Evolutionary conservation across 2,113 vertebrate species (phyloP).

Genomic region (Oreochromis spilurus): DNA sequence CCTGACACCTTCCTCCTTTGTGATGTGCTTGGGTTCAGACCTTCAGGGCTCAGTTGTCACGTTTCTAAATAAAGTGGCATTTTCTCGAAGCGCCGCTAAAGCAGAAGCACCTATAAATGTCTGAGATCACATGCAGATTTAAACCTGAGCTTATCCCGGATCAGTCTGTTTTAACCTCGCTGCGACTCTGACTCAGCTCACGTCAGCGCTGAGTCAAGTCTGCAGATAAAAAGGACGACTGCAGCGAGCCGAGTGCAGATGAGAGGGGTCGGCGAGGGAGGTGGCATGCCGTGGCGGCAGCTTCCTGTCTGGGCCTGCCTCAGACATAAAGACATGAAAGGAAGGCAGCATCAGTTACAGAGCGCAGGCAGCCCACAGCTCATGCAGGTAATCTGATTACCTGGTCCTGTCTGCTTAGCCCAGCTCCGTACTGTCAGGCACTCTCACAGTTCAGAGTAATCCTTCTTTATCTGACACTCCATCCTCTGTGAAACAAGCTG

Average conservation of each 20-base stretch:
- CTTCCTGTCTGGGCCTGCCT: slow-evolving; percentile 28
- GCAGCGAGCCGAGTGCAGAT: background rate
- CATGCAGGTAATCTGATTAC: background rate
- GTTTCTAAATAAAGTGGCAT: background rate
- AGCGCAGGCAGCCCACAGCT: background rate
- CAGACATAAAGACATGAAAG: slow-evolving; percentile 12
- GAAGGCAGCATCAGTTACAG: background rate
- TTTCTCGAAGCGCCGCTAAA: background rate
- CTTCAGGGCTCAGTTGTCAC: background rate
- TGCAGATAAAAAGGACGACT: background rate
- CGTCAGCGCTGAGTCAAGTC: background rate
- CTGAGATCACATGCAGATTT: background rate
- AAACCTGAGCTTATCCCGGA: background rate
- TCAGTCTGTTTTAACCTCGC: background rate
- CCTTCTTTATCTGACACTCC: background rate
- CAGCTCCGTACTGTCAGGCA: background rate
- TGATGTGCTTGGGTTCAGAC: background rate
- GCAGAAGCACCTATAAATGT: background rate
- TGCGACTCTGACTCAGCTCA: background rate
- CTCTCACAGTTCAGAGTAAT: background rate
- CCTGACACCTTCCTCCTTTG: background rate
- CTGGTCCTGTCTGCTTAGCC: background rate
- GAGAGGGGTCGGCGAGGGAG: background rate
- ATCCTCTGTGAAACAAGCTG: background rate
- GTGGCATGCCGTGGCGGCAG: background rate